phyloP scores from a whole-genome alignment of 2,113 vertebrate genomes.

The Egretta garzetta region DNA sequence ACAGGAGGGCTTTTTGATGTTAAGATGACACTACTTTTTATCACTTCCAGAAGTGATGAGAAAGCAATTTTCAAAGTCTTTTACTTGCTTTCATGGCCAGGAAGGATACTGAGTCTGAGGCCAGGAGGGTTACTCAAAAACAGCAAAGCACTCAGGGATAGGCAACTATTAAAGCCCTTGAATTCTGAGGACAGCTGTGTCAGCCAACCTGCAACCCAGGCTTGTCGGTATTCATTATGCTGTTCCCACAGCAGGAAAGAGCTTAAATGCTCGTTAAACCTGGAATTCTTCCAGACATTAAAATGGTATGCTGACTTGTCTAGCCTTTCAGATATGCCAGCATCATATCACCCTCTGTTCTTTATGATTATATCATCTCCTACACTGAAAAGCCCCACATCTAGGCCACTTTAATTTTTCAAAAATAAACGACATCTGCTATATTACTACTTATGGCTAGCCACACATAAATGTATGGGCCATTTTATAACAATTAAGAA shows the following conservation, averaged over 20 bases:
- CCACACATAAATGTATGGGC: not conserved
- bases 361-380: not conserved
- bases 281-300: constrained; percentile 30
- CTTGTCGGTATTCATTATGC: constrained; percentile 1
- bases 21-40: constrained; percentile 1
- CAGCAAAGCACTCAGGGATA: not conserved
- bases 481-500: not conserved
- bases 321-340: not conserved
- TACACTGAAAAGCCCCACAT: not conserved
- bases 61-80: constrained; percentile 42
- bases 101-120: not conserved
- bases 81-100: not conserved
- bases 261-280: constrained; percentile 20
- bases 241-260: constrained; percentile 27
- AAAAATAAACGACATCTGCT: not conserved
- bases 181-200: not conserved
- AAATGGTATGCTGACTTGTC: not conserved
- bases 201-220: constrained; percentile 35
- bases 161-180: not conserved
- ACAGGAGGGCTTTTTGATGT: not conserved
- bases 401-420: not conserved
- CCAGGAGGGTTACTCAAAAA: not conserved
- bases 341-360: not conserved
- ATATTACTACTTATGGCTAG: not conserved
- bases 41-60: constrained; percentile 19